Evolutionary conservation across 2,113 vertebrate species (phyloP).

Genomic region (rat (Rattus norvegicus)): GRCr8 NC_086022.1:133357001-133357500

Average conservation of each 20-base stretch:
- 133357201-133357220: slow-evolving; percentile 54
- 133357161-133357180: slow-evolving; percentile 69
- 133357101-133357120: slow-evolving; percentile 68
- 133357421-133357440: background rate
- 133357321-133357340: slow-evolving; percentile 13
- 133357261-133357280: slow-evolving; percentile 45
- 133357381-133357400: background rate
- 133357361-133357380: background rate
- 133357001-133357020: slow-evolving; percentile 73
- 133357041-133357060: slow-evolving; percentile 77
- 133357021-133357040: slow-evolving; percentile 77
- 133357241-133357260: slow-evolving; percentile 30
- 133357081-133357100: slow-evolving; percentile 72
- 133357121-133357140: slow-evolving; percentile 77
- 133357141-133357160: slow-evolving; percentile 71
- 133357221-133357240: slow-evolving; percentile 59
- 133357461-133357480: background rate
- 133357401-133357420: background rate
- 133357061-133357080: slow-evolving; percentile 69
- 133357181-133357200: slow-evolving; percentile 65
- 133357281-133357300: slow-evolving; percentile 12
- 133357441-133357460: background rate
- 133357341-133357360: background rate
- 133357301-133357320: slow-evolving; percentile 18
- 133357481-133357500: background rate